Evolutionary conservation across 2,888 invertebrate species (phyloP).

Genomic region (Chymomyza caudatula): DNA sequence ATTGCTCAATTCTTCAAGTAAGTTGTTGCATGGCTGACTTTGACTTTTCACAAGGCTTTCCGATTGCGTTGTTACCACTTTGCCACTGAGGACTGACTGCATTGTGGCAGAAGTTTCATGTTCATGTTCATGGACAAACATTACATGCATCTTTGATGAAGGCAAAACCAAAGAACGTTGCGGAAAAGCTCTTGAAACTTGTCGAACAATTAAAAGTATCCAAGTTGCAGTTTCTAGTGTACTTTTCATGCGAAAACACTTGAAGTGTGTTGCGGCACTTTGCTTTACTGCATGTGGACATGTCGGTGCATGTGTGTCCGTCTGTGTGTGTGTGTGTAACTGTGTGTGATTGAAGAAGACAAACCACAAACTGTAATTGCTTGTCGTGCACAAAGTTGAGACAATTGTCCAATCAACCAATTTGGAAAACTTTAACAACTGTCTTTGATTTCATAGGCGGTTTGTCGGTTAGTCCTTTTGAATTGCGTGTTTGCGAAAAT

Average conservation of each 20-base stretch:
- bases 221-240: constrained; percentile 22
- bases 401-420: constrained; percentile 60
- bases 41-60: neutral
- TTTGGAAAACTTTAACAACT: constrained; percentile 25
- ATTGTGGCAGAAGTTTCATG: constrained; percentile 1
- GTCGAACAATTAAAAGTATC: constrained; percentile 50
- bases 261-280: neutral
- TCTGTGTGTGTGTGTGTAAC: neutral
- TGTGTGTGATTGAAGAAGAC: constrained; percentile 10
- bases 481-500: constrained; percentile 18
- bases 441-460: constrained; percentile 6
- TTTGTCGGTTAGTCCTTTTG: neutral
- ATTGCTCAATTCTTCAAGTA: neutral
- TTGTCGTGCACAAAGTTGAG: constrained; percentile 54
- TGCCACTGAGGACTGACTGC: neutral
- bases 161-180: constrained; percentile 9
- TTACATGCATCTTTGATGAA: constrained; percentile 8
- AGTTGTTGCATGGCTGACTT: neutral
- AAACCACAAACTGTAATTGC: constrained; percentile 57
- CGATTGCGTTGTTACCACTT: neutral
- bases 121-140: neutral
- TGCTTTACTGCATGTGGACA: neutral
- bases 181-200: constrained; percentile 19
- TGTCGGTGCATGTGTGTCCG: neutral
- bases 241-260: constrained; percentile 21